Conservation (phyloP, 2,113 vertebrate species). For the Elgaria multicarinata region DNA sequence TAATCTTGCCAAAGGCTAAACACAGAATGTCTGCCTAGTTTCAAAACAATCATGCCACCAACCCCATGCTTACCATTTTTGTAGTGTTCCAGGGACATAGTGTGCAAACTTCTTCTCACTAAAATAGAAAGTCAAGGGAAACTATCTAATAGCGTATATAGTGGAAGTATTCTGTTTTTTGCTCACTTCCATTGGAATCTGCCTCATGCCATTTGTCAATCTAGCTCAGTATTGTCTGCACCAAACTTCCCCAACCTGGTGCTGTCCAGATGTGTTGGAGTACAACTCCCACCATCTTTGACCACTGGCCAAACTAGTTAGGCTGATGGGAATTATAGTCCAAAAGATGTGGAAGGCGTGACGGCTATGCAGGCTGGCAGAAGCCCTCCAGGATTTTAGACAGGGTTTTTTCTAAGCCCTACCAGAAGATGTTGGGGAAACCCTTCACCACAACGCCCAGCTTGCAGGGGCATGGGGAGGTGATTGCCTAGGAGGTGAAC, state of each 20-base stretch:
- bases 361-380: neutral
- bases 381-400: too few relatives aligned
- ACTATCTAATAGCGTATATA: neutral
- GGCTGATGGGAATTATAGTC: neutral
- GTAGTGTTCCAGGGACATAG: constrained; percentile 33
- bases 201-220: too few relatives aligned
- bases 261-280: too few relatives aligned
- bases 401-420: too few relatives aligned
- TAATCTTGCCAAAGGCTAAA: constrained; percentile 80
- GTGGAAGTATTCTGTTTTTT: neutral
- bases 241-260: too few relatives aligned
- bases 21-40: constrained; percentile 76
- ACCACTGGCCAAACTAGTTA: too few relatives aligned
- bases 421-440: too few relatives aligned
- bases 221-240: too few relatives aligned
- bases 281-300: too few relatives aligned
- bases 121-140: constrained; percentile 33
- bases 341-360: neutral
- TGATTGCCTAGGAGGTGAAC: too few relatives aligned
- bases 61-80: constrained; percentile 29
- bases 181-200: neutral
- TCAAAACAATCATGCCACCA: constrained; percentile 74
- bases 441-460: too few relatives aligned
- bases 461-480: too few relatives aligned
- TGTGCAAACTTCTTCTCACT: constrained; percentile 36